phyloP scores from a whole-genome alignment of 2,888 invertebrate species.

The Agriopis marginaria region DNA sequence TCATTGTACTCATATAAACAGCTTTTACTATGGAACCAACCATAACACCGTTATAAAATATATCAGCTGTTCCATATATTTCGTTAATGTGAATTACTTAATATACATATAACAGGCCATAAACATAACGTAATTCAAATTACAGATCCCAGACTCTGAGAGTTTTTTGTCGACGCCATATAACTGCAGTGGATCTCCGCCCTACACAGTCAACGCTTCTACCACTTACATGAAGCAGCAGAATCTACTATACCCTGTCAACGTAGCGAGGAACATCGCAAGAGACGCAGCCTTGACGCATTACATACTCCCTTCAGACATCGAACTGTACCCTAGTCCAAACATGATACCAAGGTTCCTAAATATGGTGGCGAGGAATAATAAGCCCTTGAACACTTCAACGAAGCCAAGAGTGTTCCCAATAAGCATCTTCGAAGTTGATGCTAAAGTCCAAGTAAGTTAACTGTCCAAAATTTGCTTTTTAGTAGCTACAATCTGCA shows the following conservation, averaged over 20 bases:
- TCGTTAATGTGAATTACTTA: too few species aligned
- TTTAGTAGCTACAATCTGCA: not conserved
- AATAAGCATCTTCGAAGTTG: conserved; percentile 95
- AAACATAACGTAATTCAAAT: conserved; percentile 39
- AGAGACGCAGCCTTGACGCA: conserved; percentile 93
- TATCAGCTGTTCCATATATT: too few species aligned
- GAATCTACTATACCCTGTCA: conserved; percentile 94
- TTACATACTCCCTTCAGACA: conserved; percentile 94
- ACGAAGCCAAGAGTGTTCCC: conserved; percentile 91
- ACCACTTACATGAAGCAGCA: conserved; percentile 92
- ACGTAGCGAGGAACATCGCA: conserved; percentile 96
- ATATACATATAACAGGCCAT: too few species aligned
- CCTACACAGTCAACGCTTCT: conserved; percentile 88
- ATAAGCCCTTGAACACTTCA: conserved; percentile 86
- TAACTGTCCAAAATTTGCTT: not conserved
- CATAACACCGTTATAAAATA: too few species aligned
- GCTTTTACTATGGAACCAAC: too few species aligned
- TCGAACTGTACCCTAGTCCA: conserved; percentile 96
- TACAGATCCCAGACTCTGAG: conserved; percentile 89
- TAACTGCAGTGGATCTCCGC: conserved; percentile 90
- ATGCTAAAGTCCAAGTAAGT: conserved; percentile 78
- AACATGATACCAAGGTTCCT: conserved; percentile 93
- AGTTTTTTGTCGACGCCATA: conserved; percentile 87
- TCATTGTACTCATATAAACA: too few species aligned
- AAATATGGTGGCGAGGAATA: conserved; percentile 92